phyloP scores from a whole-genome alignment of 2,113 vertebrate species.

The Microcebus jonahi region DNA sequence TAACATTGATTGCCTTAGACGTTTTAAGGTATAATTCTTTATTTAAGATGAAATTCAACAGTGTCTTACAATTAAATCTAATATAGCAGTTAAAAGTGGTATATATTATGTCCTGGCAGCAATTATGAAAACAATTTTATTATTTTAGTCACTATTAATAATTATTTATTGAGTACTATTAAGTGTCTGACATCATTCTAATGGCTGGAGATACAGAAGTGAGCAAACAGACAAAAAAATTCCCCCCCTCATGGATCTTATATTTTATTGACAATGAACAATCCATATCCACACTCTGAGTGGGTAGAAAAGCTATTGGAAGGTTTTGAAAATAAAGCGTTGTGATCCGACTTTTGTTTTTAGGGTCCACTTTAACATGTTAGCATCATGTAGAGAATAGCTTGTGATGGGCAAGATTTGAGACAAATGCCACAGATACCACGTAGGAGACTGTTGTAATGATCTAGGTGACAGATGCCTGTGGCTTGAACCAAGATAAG shows the following conservation, averaged over 20 bases:
- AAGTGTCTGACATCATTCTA: background rate
- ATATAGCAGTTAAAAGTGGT: background rate
- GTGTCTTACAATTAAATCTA: background rate
- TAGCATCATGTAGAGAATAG: background rate
- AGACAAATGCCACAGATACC: background rate
- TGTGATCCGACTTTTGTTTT: background rate
- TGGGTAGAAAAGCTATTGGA: background rate
- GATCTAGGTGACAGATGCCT: background rate
- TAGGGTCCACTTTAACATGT: background rate
- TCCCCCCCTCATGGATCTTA: background rate
- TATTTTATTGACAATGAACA: background rate
- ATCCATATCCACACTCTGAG: background rate
- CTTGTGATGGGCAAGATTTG: background rate
- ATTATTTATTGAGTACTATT: slow-evolving; percentile 36
- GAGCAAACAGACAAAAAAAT: background rate
- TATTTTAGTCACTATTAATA: slow-evolving; percentile 10
- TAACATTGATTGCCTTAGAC: slow-evolving; percentile 33
- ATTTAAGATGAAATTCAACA: slow-evolving; percentile 17
- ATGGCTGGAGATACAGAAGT: background rate
- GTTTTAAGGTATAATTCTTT: slow-evolving; percentile 13
- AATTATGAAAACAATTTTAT: slow-evolving; percentile 48
- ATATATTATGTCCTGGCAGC: background rate
- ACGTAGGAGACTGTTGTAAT: background rate
- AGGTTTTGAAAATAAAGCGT: background rate
- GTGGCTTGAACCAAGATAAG: background rate